Evolutionary conservation across 1,140 invertebrate genomes (phyloP).

Genomic region (Diorhabda elongata): DNA sequence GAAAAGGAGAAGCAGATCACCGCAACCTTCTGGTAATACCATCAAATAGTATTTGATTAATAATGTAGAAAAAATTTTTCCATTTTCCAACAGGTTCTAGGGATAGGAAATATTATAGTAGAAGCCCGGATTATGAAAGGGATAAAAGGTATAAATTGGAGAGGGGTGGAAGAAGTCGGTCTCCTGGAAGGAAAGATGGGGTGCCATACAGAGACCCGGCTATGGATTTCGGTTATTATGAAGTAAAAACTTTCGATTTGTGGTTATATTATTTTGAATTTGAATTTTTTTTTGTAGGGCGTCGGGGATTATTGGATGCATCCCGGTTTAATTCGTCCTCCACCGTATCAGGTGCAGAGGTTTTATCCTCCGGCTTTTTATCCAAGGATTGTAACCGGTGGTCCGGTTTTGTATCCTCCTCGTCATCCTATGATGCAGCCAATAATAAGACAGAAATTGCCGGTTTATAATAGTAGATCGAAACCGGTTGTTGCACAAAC

Average conservation of each 20-base stretch:
- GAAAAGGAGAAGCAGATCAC: background rate
- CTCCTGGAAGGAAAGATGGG: background rate
- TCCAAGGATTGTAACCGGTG: background rate
- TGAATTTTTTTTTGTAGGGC: background rate
- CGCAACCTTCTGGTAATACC: background rate
- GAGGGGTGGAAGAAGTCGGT: background rate
- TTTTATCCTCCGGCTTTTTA: background rate
- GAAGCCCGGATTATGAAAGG: conserved; percentile 1
- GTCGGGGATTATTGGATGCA: background rate
- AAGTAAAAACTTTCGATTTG: background rate
- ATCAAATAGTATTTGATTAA: no score
- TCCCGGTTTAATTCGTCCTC: background rate
- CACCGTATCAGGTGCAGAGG: background rate
- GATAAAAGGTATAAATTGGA: background rate
- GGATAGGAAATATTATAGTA: background rate
- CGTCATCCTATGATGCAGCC: background rate
- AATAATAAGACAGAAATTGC: background rate
- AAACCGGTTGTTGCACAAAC: background rate
- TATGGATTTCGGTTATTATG: conserved; percentile 5
- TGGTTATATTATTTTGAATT: background rate
- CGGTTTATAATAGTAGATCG: background rate
- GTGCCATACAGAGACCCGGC: background rate
- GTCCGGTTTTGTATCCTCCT: background rate
- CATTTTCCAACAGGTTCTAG: background rate
- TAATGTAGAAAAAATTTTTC: background rate